A percentile compares a stretch with the other conserved stretches of the same genome.
These are phyloP conservation scores for Dendroctonus valens DNA, from an alignment of 1,140 invertebrate genomes.

Conservation along the genomic window DNA sequence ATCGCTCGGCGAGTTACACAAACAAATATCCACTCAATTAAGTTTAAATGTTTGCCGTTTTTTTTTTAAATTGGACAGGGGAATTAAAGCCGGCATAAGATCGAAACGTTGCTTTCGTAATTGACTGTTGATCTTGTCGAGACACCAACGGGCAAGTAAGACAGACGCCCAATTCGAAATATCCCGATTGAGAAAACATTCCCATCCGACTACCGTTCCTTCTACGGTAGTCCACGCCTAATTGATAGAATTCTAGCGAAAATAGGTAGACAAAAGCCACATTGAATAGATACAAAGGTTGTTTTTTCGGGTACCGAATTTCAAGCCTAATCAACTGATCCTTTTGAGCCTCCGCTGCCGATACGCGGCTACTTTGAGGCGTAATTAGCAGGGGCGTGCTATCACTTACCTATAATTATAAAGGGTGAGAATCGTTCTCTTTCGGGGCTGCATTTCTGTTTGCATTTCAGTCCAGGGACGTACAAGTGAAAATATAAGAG, in stretches of 20 bases:
- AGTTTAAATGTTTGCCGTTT: background rate
- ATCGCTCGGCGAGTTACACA: slow-evolving; percentile 5
- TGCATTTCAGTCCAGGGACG: slow-evolving; percentile 10
- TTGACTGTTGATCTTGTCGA: no score
- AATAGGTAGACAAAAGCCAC: slow-evolving; percentile 20
- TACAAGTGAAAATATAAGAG: slow-evolving; percentile 1
- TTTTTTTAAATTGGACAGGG: no score
- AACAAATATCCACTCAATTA: background rate
- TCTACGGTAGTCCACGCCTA: slow-evolving; percentile 3
- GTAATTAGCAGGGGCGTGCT: slow-evolving; percentile 31
- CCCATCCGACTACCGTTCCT: slow-evolving; percentile 8
- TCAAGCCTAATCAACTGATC: slow-evolving; percentile 31
- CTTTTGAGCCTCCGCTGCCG: slow-evolving; percentile 23
- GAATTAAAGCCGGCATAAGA: no score
- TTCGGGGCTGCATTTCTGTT: slow-evolving; percentile 6
- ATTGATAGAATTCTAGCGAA: slow-evolving; percentile 17
- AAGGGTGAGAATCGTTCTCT: slow-evolving; percentile 29
- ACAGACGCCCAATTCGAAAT: no score
- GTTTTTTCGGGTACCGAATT: slow-evolving; percentile 26
- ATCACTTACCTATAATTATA: slow-evolving; percentile 32
- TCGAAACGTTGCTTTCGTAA: no score
- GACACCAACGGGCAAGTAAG: no score
- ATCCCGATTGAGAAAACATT: background rate
- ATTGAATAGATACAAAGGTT: slow-evolving; percentile 17
- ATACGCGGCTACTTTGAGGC: slow-evolving; percentile 26